A percentile compares a stretch with the other conserved stretches of the same genome.
These are phyloP conservation scores for Cephalopachus bancanus DNA, from an alignment of 2,797 vertebrate species.

Conservation along the genomic window DNA sequence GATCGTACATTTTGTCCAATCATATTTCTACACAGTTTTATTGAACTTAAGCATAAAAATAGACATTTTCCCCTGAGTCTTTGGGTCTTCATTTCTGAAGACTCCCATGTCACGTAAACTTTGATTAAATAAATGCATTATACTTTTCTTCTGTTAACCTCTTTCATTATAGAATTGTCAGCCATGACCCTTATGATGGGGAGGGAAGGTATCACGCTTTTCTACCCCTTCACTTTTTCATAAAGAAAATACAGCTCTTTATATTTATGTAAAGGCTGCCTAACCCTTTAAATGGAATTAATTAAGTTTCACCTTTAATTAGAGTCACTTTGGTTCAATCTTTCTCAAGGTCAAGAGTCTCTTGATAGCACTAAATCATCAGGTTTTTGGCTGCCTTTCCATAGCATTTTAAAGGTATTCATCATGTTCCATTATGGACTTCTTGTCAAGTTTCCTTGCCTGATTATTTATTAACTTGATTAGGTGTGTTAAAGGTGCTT, in stretches of 20 bases:
- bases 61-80: not conserved
- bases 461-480: constrained; percentile 46
- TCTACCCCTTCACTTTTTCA: not conserved
- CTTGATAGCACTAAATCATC: not conserved
- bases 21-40: not conserved
- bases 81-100: not conserved
- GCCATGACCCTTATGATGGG: not conserved
- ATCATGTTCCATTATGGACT: not conserved
- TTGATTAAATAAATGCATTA: not conserved
- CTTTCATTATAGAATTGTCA: not conserved
- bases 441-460: constrained; percentile 41
- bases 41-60: not conserved
- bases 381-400: not conserved
- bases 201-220: not conserved
- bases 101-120: not conserved
- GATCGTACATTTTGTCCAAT: not conserved
- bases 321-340: not conserved
- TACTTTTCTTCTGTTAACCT: not conserved
- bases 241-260: not conserved
- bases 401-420: not conserved
- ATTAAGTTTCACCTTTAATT: not conserved
- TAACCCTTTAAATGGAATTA: not conserved
- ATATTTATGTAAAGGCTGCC: not conserved
- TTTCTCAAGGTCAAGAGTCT: constrained; percentile 7
- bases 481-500: not conserved